Conservation (phyloP, 2,888 invertebrate species). For the Hoplodrina ambigua region DNA sequence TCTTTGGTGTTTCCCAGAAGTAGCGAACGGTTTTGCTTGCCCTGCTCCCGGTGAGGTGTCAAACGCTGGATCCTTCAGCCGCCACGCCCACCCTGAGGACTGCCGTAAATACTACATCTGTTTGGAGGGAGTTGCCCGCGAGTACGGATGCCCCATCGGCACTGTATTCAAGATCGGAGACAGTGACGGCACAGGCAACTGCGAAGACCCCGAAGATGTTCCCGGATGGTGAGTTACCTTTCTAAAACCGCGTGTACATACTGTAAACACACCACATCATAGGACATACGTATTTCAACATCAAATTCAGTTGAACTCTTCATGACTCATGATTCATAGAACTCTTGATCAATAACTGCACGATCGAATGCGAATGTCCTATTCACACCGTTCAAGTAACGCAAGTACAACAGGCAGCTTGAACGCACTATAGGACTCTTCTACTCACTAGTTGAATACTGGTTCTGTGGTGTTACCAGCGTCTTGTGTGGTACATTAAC, state of each 20-base stretch:
- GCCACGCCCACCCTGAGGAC: slow-evolving; percentile 98
- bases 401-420: slow-evolving; percentile 77
- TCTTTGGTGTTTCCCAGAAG: slow-evolving; percentile 92
- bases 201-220: slow-evolving; percentile 98
- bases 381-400: slow-evolving; percentile 78
- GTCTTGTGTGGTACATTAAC: slow-evolving; percentile 77
- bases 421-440: slow-evolving; percentile 76
- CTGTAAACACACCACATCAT: slow-evolving; percentile 55
- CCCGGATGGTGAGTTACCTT: slow-evolving; percentile 96
- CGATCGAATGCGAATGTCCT: slow-evolving; percentile 70
- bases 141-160: slow-evolving; percentile 98
- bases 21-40: slow-evolving; percentile 97
- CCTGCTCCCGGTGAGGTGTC: slow-evolving; percentile 95
- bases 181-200: slow-evolving; percentile 97
- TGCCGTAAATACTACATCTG: slow-evolving; percentile 99
- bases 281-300: slow-evolving; percentile 60
- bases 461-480: slow-evolving; percentile 78
- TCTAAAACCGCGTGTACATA: slow-evolving; percentile 53
- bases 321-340: slow-evolving; percentile 20
- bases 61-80: slow-evolving; percentile 96
- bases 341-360: slow-evolving; percentile 36
- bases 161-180: slow-evolving; percentile 98
- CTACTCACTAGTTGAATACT: slow-evolving; percentile 80
- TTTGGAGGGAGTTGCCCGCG: slow-evolving; percentile 96
- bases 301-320: slow-evolving; percentile 30